Base-by-base conservation (phyloP, 2,888 invertebrate species). In the Lepidonotus clava region DNA sequence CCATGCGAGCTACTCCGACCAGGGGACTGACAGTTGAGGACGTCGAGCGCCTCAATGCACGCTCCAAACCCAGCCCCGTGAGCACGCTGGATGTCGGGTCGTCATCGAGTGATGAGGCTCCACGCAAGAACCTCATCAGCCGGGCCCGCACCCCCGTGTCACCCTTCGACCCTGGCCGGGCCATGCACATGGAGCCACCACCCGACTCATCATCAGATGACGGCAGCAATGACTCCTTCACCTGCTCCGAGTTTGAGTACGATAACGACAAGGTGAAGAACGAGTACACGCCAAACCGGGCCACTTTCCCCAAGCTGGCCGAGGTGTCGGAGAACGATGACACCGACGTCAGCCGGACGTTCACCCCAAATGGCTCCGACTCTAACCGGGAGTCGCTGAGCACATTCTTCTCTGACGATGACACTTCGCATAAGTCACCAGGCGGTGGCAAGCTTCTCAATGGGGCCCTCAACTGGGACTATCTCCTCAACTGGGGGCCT, bases 201-300 rank as follows among this genome's bases (percentile, higher is more conserved):
- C 94, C 93, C 86, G 92, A 66, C 71, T 94, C 94, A 6, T 93
- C 93, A 88, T 92, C 98, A 91, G 98, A 98, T 93, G 98, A 98
- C 94, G 97, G 96, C 89, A 97, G 97, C 5, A 98, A 98, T 94
- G 98, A 99, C 93, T 98, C 98, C 91, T 99, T 99, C 95, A 99
- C 98, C 18, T 99, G 98, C 95, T 98, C 98, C 0, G 98, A 98
- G 95, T 98, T 98, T 93, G 99, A 99, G 94, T 98, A 98, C 93
- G 98, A 98, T 92, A 98, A 98, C 93, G 94, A 94, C 56, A 91
- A 91, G 77, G 89, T 89, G 6, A 53, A 88, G n/a, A 84, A 88
- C 66, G 87, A 88, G 32, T 87, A 86, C 53, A 76, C 51, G 6
- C 92, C 93, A 88, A 95, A 95, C 76, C 96, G 96, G 90, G 95